phyloP scores from a whole-genome alignment of 2,888 invertebrate genomes.

The Iphiclides podalirius region DNA sequence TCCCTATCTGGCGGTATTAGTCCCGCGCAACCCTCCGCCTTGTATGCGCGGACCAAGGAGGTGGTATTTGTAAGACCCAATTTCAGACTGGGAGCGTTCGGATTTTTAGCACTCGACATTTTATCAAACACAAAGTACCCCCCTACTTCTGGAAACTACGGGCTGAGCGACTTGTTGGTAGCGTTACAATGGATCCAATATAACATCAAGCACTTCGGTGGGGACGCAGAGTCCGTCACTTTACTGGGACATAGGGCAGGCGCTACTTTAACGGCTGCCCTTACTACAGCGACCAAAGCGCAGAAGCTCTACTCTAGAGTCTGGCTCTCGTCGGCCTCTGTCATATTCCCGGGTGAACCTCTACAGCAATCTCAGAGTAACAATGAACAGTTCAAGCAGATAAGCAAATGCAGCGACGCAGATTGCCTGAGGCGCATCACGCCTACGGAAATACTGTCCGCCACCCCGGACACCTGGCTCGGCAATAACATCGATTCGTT shows the following conservation, averaged over 20 bases:
- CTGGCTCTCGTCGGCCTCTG: slow-evolving; percentile 90
- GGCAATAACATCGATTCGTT: slow-evolving; percentile 80
- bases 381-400: slow-evolving; percentile 81
- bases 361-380: slow-evolving; percentile 80
- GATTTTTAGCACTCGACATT: slow-evolving; percentile 88
- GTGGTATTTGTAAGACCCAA: slow-evolving; percentile 93
- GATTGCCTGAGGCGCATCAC: slow-evolving; percentile 79
- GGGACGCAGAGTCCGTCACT: slow-evolving; percentile 88
- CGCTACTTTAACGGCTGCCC: slow-evolving; percentile 89
- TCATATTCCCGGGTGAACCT: slow-evolving; percentile 84
- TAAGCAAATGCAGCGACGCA: slow-evolving; percentile 77
- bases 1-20: slow-evolving; percentile 89
- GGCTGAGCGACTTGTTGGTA: slow-evolving; percentile 87
- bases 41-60: slow-evolving; percentile 87
- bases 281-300: slow-evolving; percentile 81
- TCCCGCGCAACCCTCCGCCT: slow-evolving; percentile 86
- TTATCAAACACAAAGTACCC: slow-evolving; percentile 86
- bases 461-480: slow-evolving; percentile 87
- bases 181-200: slow-evolving; percentile 89
- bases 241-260: slow-evolving; percentile 92
- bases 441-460: slow-evolving; percentile 81
- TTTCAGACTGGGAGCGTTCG: slow-evolving; percentile 88
- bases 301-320: slow-evolving; percentile 86
- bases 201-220: slow-evolving; percentile 92
- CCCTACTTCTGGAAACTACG: slow-evolving; percentile 91